Base-by-base conservation (phyloP, 92 coral and sea anemone genomes). In the Porites lobata region DNA sequence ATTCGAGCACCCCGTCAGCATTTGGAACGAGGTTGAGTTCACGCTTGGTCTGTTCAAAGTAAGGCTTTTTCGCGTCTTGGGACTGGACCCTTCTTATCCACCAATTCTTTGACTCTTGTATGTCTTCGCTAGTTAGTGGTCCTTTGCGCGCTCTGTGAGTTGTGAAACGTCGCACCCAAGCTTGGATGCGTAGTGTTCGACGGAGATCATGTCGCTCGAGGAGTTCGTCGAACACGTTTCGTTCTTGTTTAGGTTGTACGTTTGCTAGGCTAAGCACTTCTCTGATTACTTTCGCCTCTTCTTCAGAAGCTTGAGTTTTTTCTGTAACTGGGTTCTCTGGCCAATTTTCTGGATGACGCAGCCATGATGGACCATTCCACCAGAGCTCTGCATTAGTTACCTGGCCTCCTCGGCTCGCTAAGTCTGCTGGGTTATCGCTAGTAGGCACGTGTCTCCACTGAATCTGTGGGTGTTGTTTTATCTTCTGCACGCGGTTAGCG, bases 191-290 rank as follows among this genome's bases (percentile, higher is more conserved):
- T 50, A 90, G 78, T 15, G 79, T 75, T 59, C 69, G 69, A 18
- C 69, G 1, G 6, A 65, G 69, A 65, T 65, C 8, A 65, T 18
- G 22, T 18, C 22, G 69, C 69, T 65, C 1, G 22, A 65, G 69
- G 69, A n/a, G 69, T 13, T 43, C 65, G 50, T 43, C 83, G 86
- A 50, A 92, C 80, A 24, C 89, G 95, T 6, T 93, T 91, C 20
- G 62, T 78, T 65, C 69, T 20, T 65, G 74, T 64, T 86, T 54
- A 21, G 86, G 14, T 78, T 86, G 22, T 38, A 58, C 83, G 65
- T 68, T 69, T 59, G 85, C 82, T 14, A 78, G 9, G 68, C 74
- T 61, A 7, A 87, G 79, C 47, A 87, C 86, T 68, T 87, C 90
- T 43, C 56, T 87, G 29, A 69, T 87, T 22, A 87, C 85, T 61